Base-by-base conservation (phyloP, 2,797 vertebrate species). In the Crax fasciolata region DNA sequence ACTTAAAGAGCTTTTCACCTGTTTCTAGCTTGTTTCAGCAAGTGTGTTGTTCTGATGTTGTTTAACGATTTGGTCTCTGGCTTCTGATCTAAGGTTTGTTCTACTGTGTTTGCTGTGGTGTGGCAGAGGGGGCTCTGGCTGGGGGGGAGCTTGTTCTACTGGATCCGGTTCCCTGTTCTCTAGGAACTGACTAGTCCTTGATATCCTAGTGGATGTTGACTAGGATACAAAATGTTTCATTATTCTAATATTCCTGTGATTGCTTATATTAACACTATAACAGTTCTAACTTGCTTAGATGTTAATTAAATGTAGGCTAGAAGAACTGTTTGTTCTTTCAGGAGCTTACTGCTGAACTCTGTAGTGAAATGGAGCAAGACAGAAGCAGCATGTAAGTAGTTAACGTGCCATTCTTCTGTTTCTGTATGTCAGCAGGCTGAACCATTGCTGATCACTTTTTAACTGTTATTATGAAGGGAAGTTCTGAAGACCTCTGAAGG, bases 21-120 rank as follows among this genome's bases (percentile, higher is more conserved):
- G 24, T 27, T 39, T 61, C 25, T 61, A 25, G 10, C 11, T 39
- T 61, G 4, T 4, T 61, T 27, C 39, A 7, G 25, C 2, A 16
- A 18, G 58, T 9, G 5, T 39, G 35, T 18, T 61, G 7, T 25
- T 61, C 25, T 61, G 59, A 17, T 9, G 10, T 38, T 25, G 11
- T 61, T 39, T 61, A 25, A 27, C 18, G 11, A 1, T 20, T 1
- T 38, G 7, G 4, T 2, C 66, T 1, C 3, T 61, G 5, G 16
- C 1, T 52, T 1, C 1, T 44, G 0, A 13, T 0, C 2, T 2
- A 6, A 3, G 11, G 3, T 0, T 0, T 27, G 0, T 3, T 0
- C 19, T 20, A 1, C 10, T 25, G 2, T 0, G 5, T 1, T 66
- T 32, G 1, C 6, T 87, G 44, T 8, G 0, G 0, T 48, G 0